Conservation (phyloP, 2,113 vertebrate species). For the Zeus faber region DNA sequence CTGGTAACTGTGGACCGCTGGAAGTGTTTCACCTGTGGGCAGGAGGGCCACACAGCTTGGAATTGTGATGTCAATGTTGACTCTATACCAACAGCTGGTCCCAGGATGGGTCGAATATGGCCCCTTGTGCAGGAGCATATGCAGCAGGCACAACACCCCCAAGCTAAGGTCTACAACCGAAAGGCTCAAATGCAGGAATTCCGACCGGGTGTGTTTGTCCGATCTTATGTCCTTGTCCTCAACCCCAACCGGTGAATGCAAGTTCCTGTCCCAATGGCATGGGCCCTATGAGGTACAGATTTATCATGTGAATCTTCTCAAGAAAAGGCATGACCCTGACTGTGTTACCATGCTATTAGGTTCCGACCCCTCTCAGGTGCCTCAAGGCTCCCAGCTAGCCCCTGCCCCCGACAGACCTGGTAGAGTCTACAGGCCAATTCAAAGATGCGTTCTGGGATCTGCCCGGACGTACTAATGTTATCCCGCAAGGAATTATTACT, state of each 20-base stretch:
- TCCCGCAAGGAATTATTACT: not conserved
- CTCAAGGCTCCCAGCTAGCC: not conserved
- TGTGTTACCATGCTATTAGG: not conserved
- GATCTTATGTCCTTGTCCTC: too few species aligned
- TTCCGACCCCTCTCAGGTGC: not conserved
- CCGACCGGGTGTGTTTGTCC: too few species aligned
- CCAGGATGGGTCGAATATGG: not conserved
- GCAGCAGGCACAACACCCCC: not conserved
- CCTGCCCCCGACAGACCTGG: not conserved
- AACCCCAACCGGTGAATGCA: too few species aligned
- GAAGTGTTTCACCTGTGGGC: too few species aligned
- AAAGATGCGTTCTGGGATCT: not conserved
- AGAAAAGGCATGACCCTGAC: not conserved
- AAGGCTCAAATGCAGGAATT: not conserved
- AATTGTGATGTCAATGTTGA: not conserved
- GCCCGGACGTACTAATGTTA: not conserved
- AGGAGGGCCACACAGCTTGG: too few species aligned
- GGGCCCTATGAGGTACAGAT: too few species aligned
- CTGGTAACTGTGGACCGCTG: too few species aligned
- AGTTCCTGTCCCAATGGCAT: too few species aligned
- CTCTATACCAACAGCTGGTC: not conserved
- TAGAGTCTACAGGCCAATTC: not conserved
- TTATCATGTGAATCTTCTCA: not conserved
- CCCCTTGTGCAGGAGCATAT: not conserved
- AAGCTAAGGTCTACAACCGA: not conserved